Evolutionary conservation across 2,888 invertebrate genomes (phyloP), one percentile per base, ranked within the genome.

Genomic region (Petrolisthes cinctipes): DNA sequence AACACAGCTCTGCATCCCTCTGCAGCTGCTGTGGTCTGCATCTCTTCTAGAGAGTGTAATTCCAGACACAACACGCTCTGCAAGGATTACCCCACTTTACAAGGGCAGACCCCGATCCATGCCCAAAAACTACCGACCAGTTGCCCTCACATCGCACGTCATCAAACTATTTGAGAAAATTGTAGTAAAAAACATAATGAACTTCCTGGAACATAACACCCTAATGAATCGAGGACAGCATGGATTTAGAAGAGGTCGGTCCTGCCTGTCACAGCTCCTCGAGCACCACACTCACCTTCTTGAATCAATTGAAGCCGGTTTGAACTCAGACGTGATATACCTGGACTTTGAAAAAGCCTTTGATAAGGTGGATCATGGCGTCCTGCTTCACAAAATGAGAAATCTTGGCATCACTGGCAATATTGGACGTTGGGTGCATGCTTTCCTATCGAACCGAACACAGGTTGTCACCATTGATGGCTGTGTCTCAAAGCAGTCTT

Each of bases 111-210:
- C 5, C 23, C 51, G 79, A 54, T 51, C 9, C n/a, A 23, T 37
- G 79, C 51, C 79, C 23, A 51, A 79, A 79, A 79, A 79, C 79
- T 79, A 54, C 79, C 51, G 79, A 79, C 79, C 54, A 0, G 56
- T 79, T 17, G 79, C 79, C 17, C 14, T 79, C 17, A 79, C 79
- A 17, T 79, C 56, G 53, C 20, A 79, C 17, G 5, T 82, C 20
- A 66, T 82, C 20, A 82, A 82, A 53, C 23, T 82, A 5, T 82
- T 82, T 82, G 66, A 82, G 66, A 82, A 82, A 23, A 82, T 82
- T 37, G 9, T 82, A 11, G 66, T 57, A 17, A 66, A 82, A 54
- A 57, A 53, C 57, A 79, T 79, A 51, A 79, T 79, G 9, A 53
- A 51, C 9, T 79, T 54, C 53, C 54, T 79, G 17, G 54, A 79